Base-by-base conservation (phyloP, 2,113 vertebrate genomes). In the Gnathonemus longibarbis region DNA sequence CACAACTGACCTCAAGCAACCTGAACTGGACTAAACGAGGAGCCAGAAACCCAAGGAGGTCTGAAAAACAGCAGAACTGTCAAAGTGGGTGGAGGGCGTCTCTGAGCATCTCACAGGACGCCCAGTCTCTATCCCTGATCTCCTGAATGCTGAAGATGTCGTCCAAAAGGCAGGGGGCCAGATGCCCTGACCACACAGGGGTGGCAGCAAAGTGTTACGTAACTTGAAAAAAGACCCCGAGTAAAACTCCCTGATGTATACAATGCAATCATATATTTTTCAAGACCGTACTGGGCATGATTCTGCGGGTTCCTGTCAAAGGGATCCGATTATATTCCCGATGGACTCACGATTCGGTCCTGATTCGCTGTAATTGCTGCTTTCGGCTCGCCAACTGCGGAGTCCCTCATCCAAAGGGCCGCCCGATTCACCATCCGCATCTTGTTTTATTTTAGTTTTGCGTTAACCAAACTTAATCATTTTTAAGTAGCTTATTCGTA, bases 261-360 rank as follows among this genome's bases (percentile, higher is more conserved):
- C 9, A 52, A 39, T 87, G 31, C n/a, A 66, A 86, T 91, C 91
- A 39, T 91, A 92, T 92, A 92, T 93, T 93, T 88, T 90, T 91
- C 92, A 62, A 93, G 94, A 90, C 93, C 91, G 93, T 92, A 93
- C 92, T 92, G 91, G 91, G 94, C 96, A 94, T 95, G 91, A 92
- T 92, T 93, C 93, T 91, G 92, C 91, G 93, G 92, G 93, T 93
- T 93, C 92, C 93, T 92, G 92, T 94, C 93, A 95, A 94, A 94
- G 91, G 91, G 93, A 91, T 93, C 93, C 93, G 90, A 93, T 90
- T 94, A 92, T 89, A 88, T 94, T 92, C 91, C 92, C 91, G 58
- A 9, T 92, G 94, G 90, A 92, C 91, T 89, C 93, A 94, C 95
- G 95, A 95, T 95, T 95, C 95, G 92, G 92, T 92, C 85, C 58